phyloP scores from a whole-genome alignment of 2,888 invertebrate species.

The Scelioninae gen. 1 region DNA sequence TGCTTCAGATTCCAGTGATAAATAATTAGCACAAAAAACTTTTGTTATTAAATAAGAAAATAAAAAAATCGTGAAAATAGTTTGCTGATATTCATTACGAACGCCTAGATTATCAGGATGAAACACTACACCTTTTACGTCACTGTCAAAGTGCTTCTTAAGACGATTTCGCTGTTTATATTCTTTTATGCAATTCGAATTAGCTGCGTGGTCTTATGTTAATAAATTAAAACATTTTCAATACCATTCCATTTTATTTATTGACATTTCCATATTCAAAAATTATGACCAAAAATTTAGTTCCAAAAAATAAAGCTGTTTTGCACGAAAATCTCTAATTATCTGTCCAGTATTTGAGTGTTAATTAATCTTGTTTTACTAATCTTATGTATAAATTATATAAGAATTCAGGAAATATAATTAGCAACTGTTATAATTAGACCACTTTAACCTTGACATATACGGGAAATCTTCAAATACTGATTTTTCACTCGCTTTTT shows the following conservation, averaged over 20 bases:
- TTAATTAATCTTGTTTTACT: no score
- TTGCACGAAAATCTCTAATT: no score
- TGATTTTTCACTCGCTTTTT: neutral
- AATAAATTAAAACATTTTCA: neutral
- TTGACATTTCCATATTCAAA: no score
- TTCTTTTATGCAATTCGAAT: constrained; percentile 34
- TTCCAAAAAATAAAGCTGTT: no score
- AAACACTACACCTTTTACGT: constrained; percentile 48
- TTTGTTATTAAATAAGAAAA: no score
- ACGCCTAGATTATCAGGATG: neutral
- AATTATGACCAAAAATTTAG: no score
- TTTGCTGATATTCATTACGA: no score
- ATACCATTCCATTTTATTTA: neutral
- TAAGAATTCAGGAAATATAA: neutral
- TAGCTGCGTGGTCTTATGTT: constrained; percentile 1
- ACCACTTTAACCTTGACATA: neutral
- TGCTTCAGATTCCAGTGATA: no score
- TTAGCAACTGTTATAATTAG: neutral
- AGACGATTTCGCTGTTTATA: constrained; percentile 46
- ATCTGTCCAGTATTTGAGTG: no score
- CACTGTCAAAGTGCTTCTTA: constrained; percentile 61
- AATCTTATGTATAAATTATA: neutral
- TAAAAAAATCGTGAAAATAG: no score
- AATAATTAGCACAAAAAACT: no score
- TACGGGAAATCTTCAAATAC: neutral